Evolutionary conservation across 1,140 invertebrate species (phyloP).

Genomic region (Carposina sasakii): DNA sequence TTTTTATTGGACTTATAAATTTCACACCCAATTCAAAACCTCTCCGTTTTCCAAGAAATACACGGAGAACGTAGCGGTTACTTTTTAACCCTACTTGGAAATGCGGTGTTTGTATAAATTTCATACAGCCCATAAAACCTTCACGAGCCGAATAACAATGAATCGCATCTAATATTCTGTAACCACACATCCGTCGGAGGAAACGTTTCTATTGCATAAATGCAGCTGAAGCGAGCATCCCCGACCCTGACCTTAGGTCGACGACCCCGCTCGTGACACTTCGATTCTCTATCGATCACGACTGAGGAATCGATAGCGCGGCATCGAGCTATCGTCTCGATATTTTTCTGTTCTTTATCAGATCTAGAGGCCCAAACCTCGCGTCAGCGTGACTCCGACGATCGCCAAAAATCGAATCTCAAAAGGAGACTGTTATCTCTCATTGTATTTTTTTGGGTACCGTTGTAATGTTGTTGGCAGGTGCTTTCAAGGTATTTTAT

Average conservation of each 20-base stretch:
- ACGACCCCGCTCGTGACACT: slow-evolving; percentile 66
- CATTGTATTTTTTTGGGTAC: slow-evolving; percentile 47
- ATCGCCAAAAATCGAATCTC: slow-evolving; percentile 52
- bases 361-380: slow-evolving; percentile 45
- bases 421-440: slow-evolving; percentile 54
- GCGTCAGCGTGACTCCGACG: slow-evolving; percentile 49
- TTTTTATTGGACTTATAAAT: no score
- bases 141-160: slow-evolving; percentile 43
- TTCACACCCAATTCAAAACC: no score
- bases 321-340: slow-evolving; percentile 50
- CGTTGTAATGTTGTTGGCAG: slow-evolving; percentile 56
- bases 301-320: slow-evolving; percentile 50
- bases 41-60: no score
- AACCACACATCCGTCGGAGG: slow-evolving; percentile 55
- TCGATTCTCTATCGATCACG: slow-evolving; percentile 69
- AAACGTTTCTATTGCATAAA: slow-evolving; percentile 58
- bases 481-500: slow-evolving; percentile 36
- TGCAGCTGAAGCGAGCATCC: slow-evolving; percentile 45
- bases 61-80: no score
- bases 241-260: slow-evolving; percentile 62
- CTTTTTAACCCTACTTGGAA: no score
- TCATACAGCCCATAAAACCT: background rate
- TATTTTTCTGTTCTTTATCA: slow-evolving; percentile 60
- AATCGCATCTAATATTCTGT: slow-evolving; percentile 61
- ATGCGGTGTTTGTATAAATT: no score